Percentiles rank a stretch among this genome's conserved stretches.
These are phyloP conservation scores for Hemichromis elongatus DNA, from an alignment of 2,113 vertebrate genomes.

Conservation along the genomic window DNA sequence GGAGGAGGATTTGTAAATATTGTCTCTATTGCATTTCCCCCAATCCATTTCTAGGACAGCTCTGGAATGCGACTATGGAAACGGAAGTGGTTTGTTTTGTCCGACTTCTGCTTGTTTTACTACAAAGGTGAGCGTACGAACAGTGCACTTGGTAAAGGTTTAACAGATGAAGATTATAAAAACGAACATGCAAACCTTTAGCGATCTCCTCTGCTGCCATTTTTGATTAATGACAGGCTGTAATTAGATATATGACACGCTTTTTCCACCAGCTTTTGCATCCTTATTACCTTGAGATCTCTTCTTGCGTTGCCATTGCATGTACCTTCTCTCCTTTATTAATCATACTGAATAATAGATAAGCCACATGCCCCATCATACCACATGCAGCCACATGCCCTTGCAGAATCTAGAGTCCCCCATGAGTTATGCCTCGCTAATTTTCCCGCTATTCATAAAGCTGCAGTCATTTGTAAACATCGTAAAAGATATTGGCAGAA, in stretches of 20 bases:
- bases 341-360: slow-evolving; percentile 60
- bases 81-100: slow-evolving; percentile 95
- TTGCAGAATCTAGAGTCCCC: slow-evolving; percentile 24
- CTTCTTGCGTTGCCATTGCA: slow-evolving; percentile 33
- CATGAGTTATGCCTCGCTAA: slow-evolving; percentile 39
- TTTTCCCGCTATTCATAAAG: slow-evolving; percentile 31
- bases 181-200: not conserved
- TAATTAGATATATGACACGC: not conserved
- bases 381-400: slow-evolving; percentile 22
- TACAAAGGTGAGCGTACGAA: slow-evolving; percentile 92
- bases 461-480: slow-evolving; percentile 8
- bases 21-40: slow-evolving; percentile 13
- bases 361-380: slow-evolving; percentile 33
- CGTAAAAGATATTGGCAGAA: not conserved
- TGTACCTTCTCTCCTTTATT: slow-evolving; percentile 28
- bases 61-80: slow-evolving; percentile 99
- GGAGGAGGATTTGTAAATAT: not conserved
- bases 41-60: slow-evolving; percentile 84
- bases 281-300: slow-evolving; percentile 23
- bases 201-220: not conserved
- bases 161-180: not conserved
- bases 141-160: slow-evolving; percentile 4
- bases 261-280: slow-evolving; percentile 3
- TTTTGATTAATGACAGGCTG: not conserved
- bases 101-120: slow-evolving; percentile 98